These are phyloP conservation scores for Podiceps cristatus DNA, from an alignment of 2,113 vertebrate species.

Conservation along the genomic window DNA sequence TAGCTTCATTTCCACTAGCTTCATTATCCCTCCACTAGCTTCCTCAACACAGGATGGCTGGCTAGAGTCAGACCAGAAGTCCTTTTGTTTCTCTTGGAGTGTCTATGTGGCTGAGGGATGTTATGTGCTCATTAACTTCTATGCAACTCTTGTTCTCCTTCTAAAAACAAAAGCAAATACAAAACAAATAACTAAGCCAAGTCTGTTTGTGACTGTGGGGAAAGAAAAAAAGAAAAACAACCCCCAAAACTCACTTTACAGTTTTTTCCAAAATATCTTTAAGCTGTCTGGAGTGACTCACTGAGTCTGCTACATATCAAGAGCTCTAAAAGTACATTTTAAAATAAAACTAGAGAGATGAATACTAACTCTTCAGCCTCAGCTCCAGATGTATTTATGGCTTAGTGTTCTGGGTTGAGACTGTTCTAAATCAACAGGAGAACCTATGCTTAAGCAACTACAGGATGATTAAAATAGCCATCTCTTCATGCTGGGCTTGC, in stretches of 20 bases:
- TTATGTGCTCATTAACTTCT: not conserved
- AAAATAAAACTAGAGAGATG: conserved; percentile 43
- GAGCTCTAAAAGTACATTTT: not conserved
- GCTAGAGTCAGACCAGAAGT: not conserved
- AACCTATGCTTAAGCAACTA: conserved; percentile 52
- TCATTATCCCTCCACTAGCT: not conserved
- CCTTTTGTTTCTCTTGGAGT: not conserved
- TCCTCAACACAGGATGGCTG: not conserved
- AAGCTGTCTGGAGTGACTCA: conserved; percentile 35
- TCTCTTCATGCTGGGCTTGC: conserved; percentile 4
- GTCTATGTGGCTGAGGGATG: not conserved
- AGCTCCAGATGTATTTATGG: conserved; percentile 48
- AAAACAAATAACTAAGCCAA: not conserved
- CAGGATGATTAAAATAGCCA: conserved; percentile 59
- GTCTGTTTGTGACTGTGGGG: not conserved
- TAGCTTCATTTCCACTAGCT: no score
- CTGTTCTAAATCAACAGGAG: conserved; percentile 58
- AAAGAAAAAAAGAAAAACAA: not conserved
- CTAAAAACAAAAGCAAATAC: not conserved
- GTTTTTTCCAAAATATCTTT: conserved; percentile 56
- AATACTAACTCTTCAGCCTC: conserved; percentile 7
- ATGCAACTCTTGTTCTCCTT: not conserved
- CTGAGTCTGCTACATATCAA: not conserved
- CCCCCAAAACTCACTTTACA: not conserved
- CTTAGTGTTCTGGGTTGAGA: conserved; percentile 41